These are phyloP conservation scores for Microctonus aethiopoides DNA, from an alignment of 2,888 invertebrate species.

Conservation along the genomic window DNA sequence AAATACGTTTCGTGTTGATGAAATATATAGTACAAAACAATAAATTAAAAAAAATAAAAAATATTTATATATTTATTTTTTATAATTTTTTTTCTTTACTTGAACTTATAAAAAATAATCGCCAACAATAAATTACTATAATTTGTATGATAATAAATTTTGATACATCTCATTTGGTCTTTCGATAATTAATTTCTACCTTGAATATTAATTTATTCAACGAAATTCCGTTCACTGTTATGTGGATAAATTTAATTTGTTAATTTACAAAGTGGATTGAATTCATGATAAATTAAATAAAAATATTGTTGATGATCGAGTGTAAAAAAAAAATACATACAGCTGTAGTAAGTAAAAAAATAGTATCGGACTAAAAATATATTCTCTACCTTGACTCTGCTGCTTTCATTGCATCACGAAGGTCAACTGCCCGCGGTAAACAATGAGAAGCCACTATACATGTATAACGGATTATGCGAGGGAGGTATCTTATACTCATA, in stretches of 20 bases:
- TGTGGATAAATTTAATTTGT: background rate
- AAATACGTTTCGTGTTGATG: no score
- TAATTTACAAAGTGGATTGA: background rate
- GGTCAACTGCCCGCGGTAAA: slow-evolving; percentile 31
- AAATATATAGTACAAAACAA: no score
- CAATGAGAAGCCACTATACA: slow-evolving; percentile 47
- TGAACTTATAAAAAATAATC: background rate
- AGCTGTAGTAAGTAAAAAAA: slow-evolving; percentile 20
- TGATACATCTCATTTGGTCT: background rate
- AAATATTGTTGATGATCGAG: background rate
- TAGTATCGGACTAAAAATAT: slow-evolving; percentile 1
- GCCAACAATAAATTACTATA: background rate
- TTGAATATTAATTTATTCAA: background rate
- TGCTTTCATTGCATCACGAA: slow-evolving; percentile 41
- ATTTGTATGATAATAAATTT: background rate
- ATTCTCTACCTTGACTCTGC: slow-evolving; percentile 47
- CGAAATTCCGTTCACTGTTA: background rate
- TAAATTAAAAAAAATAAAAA: no score
- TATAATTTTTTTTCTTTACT: no score
- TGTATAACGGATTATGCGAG: slow-evolving; percentile 52
- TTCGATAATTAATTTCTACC: background rate
- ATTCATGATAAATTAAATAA: background rate
- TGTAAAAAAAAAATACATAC: background rate
- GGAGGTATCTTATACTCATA: slow-evolving; percentile 22
- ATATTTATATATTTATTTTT: no score